A percentile compares a stretch with the other conserved stretches of the same genome.
These are phyloP conservation scores for Chondrilla cf. caribensis DNA, from an alignment of 37 sponge, comb jelly and placozoan species.

Conservation along the genomic window DNA sequence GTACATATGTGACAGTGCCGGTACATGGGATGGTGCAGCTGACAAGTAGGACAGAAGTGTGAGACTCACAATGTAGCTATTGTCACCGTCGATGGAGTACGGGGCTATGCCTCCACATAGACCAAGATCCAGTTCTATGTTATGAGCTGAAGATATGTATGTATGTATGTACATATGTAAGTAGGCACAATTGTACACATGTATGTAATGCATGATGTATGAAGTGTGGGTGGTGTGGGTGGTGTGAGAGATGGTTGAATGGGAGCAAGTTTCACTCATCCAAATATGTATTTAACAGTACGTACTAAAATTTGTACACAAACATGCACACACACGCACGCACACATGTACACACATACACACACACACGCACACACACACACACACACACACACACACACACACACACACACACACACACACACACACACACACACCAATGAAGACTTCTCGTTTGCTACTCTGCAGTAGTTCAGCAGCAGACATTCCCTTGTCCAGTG, in stretches of 20 bases:
- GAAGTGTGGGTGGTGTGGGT: no score
- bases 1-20: no score
- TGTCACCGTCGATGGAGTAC: background rate
- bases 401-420: background rate
- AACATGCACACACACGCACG: no score
- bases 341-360: slow-evolving; percentile 10
- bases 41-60: no score
- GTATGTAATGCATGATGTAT: no score
- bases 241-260: no score
- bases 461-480: no score
- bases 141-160: background rate
- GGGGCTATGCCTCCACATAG: background rate
- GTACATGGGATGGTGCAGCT: no score
- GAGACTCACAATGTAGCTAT: background rate
- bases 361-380: slow-evolving; percentile 18
- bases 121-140: slow-evolving; percentile 3
- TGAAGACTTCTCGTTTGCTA: background rate
- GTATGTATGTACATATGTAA: background rate
- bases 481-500: no score
- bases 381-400: slow-evolving; percentile 10
- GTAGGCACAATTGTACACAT: background rate
- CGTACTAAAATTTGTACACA: no score
- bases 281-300: no score
- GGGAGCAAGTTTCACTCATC: no score
- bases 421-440: background rate